Evolutionary conservation across 2,113 vertebrate species (phyloP).

Genomic region (Ptychochromis oligacanthus): DNA sequence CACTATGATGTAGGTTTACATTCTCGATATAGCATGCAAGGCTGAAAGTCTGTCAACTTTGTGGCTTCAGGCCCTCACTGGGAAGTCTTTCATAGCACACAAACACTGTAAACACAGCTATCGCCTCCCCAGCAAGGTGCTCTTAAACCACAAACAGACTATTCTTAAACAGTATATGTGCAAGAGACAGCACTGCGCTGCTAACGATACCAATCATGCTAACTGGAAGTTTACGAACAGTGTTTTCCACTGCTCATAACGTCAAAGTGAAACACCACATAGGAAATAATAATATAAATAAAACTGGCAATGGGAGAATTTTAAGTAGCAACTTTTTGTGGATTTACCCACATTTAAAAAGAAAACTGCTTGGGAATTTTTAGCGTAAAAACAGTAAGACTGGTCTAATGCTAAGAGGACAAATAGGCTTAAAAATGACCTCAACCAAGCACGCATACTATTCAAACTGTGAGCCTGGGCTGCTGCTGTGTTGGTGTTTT

Average conservation of each 20-base stretch:
- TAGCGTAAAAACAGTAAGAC: not conserved
- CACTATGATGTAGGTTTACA: not conserved
- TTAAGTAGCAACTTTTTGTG: not conserved
- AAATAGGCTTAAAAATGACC: constrained; percentile 33
- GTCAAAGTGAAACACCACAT: not conserved
- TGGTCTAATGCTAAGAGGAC: constrained; percentile 39
- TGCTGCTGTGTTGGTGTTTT: constrained; percentile 13
- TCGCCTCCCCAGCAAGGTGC: not conserved
- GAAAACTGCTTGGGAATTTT: not conserved
- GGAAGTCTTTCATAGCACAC: not conserved
- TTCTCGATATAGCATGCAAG: not conserved
- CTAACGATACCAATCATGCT: not conserved
- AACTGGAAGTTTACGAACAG: not conserved
- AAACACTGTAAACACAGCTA: not conserved
- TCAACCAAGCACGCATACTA: constrained; percentile 2
- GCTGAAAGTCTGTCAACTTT: not conserved
- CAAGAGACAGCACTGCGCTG: not conserved
- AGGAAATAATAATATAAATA: not conserved
- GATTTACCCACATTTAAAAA: not conserved
- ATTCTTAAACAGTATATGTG: not conserved
- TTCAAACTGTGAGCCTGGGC: constrained; percentile 10
- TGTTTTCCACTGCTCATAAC: not conserved
- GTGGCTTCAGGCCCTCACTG: not conserved
- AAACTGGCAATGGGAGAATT: not conserved
- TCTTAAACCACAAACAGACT: not conserved